Evolutionary conservation across 2,797 vertebrate species (phyloP), one percentile per base, ranked within the genome.

Genomic region (Spheniscus humboldti): DNA sequence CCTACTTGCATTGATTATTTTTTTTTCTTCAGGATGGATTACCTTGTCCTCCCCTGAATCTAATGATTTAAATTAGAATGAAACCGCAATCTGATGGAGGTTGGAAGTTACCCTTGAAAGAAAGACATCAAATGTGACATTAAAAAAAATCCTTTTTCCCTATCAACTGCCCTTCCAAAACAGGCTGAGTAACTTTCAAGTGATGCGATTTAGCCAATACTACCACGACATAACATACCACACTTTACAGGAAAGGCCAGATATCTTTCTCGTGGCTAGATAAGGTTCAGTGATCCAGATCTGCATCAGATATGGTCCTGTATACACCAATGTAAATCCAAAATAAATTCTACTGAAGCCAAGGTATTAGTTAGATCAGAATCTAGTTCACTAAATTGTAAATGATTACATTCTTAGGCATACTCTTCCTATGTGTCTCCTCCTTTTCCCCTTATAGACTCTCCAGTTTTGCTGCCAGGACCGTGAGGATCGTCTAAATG

Each of bases 1-100:
- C 90, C 90, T 90, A 94, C 92, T 95, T 94, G 96, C 94, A 98
- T 95, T 43, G 97, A 98, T 97, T 97, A 31, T n/a, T 84, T 95
- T 96, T 96, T 84, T 91, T 96, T 92, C 95, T 90, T 6, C 68
- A 93, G 96, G 96, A 98, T 86, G 35, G 95, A 97, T 98, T 96
- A 96, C 90, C 62, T 97, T 95, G 90, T 96, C 91, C 66, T 94
- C 82, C 76, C 71, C 66, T 80, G 92, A 96, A 97, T 96, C 91
- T 96, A 98, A 97, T 92, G 96, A 96, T 95, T 95, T 76, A 97
- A 97, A 97, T 97, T 91, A 94, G 87, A 96, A 64, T 4, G 82
- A 97, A 92, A 84, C 82, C 50, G 8, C 85, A 97, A 77, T 95
- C 88, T 94, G 96, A 96, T 91, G 59, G 52, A 86, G 62, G 73